phyloP scores from a whole-genome alignment of 2,888 invertebrate species.

The Cosmia trapezina region DNA sequence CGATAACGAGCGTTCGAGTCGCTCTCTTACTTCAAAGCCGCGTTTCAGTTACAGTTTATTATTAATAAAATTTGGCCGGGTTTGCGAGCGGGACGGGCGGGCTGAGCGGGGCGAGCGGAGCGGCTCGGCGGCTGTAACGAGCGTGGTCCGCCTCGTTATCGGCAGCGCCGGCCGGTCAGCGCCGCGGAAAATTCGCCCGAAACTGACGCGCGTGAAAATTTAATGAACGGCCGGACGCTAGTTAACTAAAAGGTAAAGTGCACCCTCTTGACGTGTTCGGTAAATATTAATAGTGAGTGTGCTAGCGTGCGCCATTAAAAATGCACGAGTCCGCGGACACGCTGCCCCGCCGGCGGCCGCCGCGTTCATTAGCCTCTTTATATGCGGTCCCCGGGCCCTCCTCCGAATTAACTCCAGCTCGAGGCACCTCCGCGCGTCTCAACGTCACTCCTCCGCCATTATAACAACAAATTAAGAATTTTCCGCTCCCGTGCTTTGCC shows the following conservation, averaged over 20 bases:
- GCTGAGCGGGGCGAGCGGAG: conserved; percentile 62
- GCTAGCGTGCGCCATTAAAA: conserved; percentile 89
- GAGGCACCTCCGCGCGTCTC: conserved; percentile 58
- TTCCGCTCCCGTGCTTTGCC: conserved; percentile 70
- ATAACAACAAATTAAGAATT: conserved; percentile 72
- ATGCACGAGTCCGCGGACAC: conserved; percentile 89
- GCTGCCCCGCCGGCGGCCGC: conserved; percentile 68
- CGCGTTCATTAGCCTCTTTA: conserved; percentile 85
- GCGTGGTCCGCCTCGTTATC: conserved; percentile 82
- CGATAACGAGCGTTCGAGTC: conserved; percentile 88
- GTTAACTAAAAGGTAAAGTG: conserved; percentile 91
- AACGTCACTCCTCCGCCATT: conserved; percentile 67
- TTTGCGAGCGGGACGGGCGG: conserved; percentile 66
- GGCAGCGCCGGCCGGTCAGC: conserved; percentile 86
- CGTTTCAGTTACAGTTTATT: conserved; percentile 90
- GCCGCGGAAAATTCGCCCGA: conserved; percentile 90
- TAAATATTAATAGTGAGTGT: conserved; percentile 90
- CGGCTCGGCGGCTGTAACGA: conserved; percentile 78
- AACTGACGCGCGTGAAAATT: conserved; percentile 91
- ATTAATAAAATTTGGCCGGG: conserved; percentile 89
- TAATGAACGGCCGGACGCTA: conserved; percentile 91
- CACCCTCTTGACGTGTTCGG: conserved; percentile 91
- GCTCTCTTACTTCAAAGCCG: conserved; percentile 88
- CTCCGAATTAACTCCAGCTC: conserved; percentile 72
- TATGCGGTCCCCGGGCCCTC: conserved; percentile 69